phyloP scores from a whole-genome alignment of 1,140 invertebrate genomes.

The Leptinotarsa lineolata region DNA sequence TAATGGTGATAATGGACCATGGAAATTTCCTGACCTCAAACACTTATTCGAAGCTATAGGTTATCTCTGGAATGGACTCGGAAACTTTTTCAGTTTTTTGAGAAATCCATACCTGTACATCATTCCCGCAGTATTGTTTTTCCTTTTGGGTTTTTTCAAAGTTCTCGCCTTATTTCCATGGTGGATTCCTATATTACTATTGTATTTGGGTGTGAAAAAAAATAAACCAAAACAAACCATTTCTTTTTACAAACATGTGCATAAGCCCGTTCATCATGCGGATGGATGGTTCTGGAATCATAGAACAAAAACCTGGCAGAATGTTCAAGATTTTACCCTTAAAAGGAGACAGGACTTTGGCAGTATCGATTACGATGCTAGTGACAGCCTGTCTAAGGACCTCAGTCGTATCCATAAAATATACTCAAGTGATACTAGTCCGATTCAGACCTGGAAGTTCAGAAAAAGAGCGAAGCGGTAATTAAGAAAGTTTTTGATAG shows the following conservation, averaged over 20 bases:
- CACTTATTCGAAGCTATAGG: constrained; percentile 47
- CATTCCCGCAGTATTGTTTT: constrained; percentile 45
- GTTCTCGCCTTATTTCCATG: constrained; percentile 52
- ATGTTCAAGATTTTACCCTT: constrained; percentile 40
- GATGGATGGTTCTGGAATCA: constrained; percentile 55
- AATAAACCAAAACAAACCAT: constrained; percentile 43
- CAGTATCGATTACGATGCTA: constrained; percentile 14
- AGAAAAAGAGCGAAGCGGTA: background rate
- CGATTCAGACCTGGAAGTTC: background rate
- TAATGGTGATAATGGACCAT: constrained; percentile 53
- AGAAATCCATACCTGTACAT: constrained; percentile 49
- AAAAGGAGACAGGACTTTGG: constrained; percentile 26
- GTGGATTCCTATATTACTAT: constrained; percentile 51
- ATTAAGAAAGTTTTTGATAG: background rate
- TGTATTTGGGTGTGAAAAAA: constrained; percentile 41
- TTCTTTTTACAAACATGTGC: constrained; percentile 49
- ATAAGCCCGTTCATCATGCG: constrained; percentile 50
- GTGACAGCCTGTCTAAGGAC: constrained; percentile 4
- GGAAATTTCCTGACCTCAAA: constrained; percentile 48
- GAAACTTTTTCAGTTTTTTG: constrained; percentile 41
- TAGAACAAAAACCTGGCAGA: constrained; percentile 51
- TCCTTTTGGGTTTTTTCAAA: constrained; percentile 42
- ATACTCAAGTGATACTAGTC: background rate
- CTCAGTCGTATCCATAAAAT: constrained; percentile 13
- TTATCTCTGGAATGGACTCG: constrained; percentile 37